These are phyloP conservation scores for Limenitis camilla DNA, from an alignment of 2,888 invertebrate genomes.

Conservation along the genomic window DNA sequence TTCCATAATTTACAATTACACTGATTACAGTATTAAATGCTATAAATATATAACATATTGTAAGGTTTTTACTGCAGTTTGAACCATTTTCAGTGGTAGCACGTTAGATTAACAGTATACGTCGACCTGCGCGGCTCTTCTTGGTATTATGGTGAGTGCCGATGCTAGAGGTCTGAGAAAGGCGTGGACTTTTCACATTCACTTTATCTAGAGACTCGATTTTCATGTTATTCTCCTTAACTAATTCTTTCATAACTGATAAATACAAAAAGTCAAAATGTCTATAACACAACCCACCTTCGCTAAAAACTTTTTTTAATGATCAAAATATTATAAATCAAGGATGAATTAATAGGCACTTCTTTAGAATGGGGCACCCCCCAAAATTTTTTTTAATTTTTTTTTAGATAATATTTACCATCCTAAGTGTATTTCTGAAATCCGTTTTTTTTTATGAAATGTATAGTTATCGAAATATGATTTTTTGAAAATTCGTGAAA, in stretches of 20 bases:
- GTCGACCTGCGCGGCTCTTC: background rate
- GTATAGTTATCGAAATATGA: too few species aligned
- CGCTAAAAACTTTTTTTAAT: too few species aligned
- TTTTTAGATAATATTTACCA: too few species aligned
- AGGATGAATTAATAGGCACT: too few species aligned
- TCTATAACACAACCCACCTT: background rate
- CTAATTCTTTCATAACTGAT: background rate
- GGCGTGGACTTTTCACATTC: conserved; percentile 24
- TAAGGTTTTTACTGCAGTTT: background rate
- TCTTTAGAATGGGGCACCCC: too few species aligned
- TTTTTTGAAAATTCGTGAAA: too few species aligned
- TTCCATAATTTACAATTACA: conserved; percentile 4
- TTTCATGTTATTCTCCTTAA: background rate
- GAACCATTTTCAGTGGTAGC: conserved; percentile 10
- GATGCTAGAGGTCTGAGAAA: conserved; percentile 15
- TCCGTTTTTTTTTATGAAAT: too few species aligned
- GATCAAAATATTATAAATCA: too few species aligned
- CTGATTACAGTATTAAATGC: background rate
- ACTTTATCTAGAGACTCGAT: conserved; percentile 12
- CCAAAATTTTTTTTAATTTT: too few species aligned
- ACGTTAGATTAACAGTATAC: background rate
- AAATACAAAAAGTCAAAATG: background rate
- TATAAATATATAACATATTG: conserved; percentile 3
- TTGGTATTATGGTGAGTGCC: conserved; percentile 6
- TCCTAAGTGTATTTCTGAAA: too few species aligned